Base-by-base conservation (phyloP, 2,797 vertebrate genomes). In the Pangasius larnaudii region DNA sequence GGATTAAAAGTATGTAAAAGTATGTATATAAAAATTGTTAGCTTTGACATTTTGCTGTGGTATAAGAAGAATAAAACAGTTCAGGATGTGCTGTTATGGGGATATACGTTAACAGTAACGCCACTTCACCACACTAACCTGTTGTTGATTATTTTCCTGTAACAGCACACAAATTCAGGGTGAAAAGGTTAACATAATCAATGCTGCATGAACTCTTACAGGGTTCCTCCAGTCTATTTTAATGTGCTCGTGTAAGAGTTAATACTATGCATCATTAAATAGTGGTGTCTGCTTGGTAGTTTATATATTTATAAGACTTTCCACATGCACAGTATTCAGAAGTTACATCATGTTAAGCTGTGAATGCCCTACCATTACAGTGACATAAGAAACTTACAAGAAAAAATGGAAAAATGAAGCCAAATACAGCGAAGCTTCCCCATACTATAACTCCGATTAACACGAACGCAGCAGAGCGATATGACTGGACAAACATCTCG, bases 401-500 rank as follows among this genome's bases (percentile, higher is more conserved):
- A 10, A 98, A 84, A 88, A 97, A 97, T 11, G 97, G 97, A 91
- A 97, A 98, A 80, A 93, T 4, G 5, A 97, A 91, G 30, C 96
- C 96, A 51, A 96, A 33, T 3, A 95, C 0, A 13, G 94, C 90
- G 0, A 95, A 90, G 0, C 90, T 53, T 16, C 90, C 39, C 96
- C 97, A 98, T 85, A 92, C 90, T 85, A 91, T 67, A 46, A 88
- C 27, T 78, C 96, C 96, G 1, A 67, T 80, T n/a, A 97, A 86
- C 89, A 94, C 95, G 46, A 95, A 95, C 0, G 97, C 96, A 46
- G 96, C 94, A 30, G 95, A 90, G 30, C 96, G 96, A 80, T 96
- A 93, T 0, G 96, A 96, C 92, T 97, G 97, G 89, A 96, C 91
- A 90, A 97, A 97, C 89, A 97, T 89, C 93, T 98, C 97, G 1